Conservation (phyloP, 2,113 vertebrate species). For the Gallinago jamesoni region DNA sequence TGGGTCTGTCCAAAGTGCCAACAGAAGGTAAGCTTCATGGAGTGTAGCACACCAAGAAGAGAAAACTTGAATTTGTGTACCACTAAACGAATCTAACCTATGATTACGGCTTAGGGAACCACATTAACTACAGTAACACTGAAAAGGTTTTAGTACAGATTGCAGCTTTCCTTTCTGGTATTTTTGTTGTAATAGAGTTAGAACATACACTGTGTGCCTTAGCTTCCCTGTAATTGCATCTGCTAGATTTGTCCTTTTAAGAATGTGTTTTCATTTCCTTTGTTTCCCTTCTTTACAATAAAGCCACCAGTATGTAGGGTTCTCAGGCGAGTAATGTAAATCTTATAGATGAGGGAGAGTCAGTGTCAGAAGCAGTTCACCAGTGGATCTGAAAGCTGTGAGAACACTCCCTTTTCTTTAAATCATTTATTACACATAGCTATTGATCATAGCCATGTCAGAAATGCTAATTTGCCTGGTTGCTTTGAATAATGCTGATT, state of each 20-base stretch:
- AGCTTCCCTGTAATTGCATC: not conserved
- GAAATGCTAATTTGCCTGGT: not conserved
- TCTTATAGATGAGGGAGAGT: not conserved
- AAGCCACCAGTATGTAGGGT: not conserved
- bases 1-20: constrained; percentile 98
- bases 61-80: not conserved
- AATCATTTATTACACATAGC: not conserved
- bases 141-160: not conserved
- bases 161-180: not conserved
- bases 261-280: not conserved
- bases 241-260: not conserved
- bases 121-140: not conserved
- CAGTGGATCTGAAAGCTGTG: not conserved
- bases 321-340: not conserved
- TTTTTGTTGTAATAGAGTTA: not conserved
- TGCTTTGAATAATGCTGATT: not conserved
- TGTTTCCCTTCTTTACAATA: not conserved
- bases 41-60: not conserved
- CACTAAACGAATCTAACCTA: not conserved
- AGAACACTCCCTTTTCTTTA: not conserved
- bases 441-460: not conserved
- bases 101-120: not conserved
- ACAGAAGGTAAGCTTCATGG: constrained; percentile 84
- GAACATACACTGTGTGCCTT: not conserved
- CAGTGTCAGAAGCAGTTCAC: not conserved